Evolutionary conservation across 2,888 invertebrate genomes (phyloP).

Genomic region (Adelphocoris suturalis): DNA sequence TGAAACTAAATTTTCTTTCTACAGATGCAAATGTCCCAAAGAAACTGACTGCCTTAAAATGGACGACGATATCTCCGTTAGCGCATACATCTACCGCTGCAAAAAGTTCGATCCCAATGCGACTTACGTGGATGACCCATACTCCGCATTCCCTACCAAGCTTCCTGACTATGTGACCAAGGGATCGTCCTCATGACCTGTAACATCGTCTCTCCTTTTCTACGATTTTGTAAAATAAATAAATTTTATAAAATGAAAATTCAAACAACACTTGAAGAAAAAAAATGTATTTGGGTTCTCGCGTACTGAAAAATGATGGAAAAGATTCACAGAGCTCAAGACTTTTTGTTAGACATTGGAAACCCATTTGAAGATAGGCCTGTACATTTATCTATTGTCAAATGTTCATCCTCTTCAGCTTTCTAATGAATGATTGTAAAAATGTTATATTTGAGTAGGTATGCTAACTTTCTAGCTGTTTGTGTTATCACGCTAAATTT

Average conservation of each 20-base stretch:
- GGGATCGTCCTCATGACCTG: slow-evolving; percentile 17
- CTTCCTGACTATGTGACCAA: slow-evolving; percentile 59
- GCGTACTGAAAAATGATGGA: not conserved
- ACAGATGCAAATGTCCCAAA: slow-evolving; percentile 81
- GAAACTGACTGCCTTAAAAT: slow-evolving; percentile 80
- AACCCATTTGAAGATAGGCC: too few species aligned
- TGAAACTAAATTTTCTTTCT: slow-evolving; percentile 74
- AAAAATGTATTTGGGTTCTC: not conserved
- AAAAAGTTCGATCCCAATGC: slow-evolving; percentile 16
- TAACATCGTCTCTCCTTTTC: not conserved
- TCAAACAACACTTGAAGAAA: not conserved
- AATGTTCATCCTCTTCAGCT: too few species aligned
- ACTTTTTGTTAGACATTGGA: too few species aligned
- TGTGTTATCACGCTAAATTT: too few species aligned
- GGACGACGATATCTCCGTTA: slow-evolving; percentile 82
- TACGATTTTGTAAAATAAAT: not conserved
- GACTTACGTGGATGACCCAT: not conserved
- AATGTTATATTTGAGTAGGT: too few species aligned
- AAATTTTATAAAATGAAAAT: not conserved
- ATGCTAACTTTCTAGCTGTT: too few species aligned
- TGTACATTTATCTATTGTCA: too few species aligned
- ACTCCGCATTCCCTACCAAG: slow-evolving; percentile 38
- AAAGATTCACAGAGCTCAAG: not conserved
- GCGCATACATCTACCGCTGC: slow-evolving; percentile 83
- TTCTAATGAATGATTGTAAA: too few species aligned